A percentile compares a stretch with the other conserved stretches of the same genome.
phyloP scores from a whole-genome alignment of 2,888 invertebrate genomes.

The Temnothorax unifasciatus region DNA sequence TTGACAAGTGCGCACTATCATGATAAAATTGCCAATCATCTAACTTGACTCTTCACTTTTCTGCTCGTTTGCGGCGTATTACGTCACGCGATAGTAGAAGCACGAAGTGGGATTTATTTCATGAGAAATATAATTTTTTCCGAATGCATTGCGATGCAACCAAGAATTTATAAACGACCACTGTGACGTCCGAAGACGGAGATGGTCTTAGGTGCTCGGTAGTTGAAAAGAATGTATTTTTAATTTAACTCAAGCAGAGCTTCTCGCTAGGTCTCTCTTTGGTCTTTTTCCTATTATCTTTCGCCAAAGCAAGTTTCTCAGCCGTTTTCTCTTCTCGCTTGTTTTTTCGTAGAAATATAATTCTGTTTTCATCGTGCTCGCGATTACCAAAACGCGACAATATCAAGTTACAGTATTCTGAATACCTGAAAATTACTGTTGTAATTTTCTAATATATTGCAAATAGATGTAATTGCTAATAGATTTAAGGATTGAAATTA shows the following conservation, averaged over 20 bases:
- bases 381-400: constrained; percentile 45
- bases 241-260: constrained; percentile 61
- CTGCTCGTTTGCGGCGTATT: not conserved
- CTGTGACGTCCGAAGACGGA: constrained; percentile 17
- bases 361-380: not conserved
- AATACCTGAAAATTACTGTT: not conserved
- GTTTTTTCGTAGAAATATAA: constrained; percentile 30
- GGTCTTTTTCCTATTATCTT: constrained; percentile 56
- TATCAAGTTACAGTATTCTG: not conserved
- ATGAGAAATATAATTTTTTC: constrained; percentile 33
- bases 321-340: constrained; percentile 44
- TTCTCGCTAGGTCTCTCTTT: constrained; percentile 43
- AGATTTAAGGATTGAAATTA: not conserved
- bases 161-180: constrained; percentile 27
- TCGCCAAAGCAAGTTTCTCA: constrained; percentile 45
- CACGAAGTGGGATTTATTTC: constrained; percentile 19
- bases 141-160: constrained; percentile 1
- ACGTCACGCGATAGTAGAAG: constrained; percentile 21
- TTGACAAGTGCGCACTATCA: not conserved
- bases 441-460: not conserved
- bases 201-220: constrained; percentile 20
- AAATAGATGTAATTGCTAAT: constrained; percentile 1
- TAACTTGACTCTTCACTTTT: constrained; percentile 2
- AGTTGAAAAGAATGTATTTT: constrained; percentile 62
- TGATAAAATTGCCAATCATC: not conserved